These are phyloP conservation scores for Ophraella communa DNA, from an alignment of 2,888 invertebrate genomes.

Conservation along the genomic window DNA sequence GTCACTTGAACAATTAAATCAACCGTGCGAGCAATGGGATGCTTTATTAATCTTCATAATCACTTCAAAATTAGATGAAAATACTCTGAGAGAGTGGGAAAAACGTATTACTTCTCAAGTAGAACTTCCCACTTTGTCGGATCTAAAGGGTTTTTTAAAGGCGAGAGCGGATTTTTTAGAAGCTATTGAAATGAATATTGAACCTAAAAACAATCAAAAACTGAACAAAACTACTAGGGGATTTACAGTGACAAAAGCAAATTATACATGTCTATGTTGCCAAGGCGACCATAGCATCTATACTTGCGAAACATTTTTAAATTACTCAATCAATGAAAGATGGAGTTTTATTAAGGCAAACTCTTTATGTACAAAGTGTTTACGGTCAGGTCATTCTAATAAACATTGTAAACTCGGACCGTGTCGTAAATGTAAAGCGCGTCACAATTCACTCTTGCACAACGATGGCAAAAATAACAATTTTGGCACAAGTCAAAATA, in stretches of 20 bases:
- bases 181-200: not conserved
- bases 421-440: not conserved
- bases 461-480: not conserved
- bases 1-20: slow-evolving; percentile 9
- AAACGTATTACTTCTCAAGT: not conserved
- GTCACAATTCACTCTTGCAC: slow-evolving; percentile 9
- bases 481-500: not conserved
- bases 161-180: slow-evolving; percentile 14
- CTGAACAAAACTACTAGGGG: not conserved
- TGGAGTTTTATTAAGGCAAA: not conserved
- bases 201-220: not conserved
- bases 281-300: slow-evolving; percentile 15
- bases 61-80: slow-evolving; percentile 4
- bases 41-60: slow-evolving; percentile 10
- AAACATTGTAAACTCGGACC: not conserved
- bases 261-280: slow-evolving; percentile 10
- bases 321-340: not conserved
- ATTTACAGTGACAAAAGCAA: not conserved
- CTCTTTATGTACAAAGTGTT: slow-evolving; percentile 13
- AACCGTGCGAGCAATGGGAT: slow-evolving; percentile 15
- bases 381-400: not conserved
- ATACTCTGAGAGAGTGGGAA: slow-evolving; percentile 16
- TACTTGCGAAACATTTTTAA: slow-evolving; percentile 8
- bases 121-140: not conserved
- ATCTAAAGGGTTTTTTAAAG: slow-evolving; percentile 11